A percentile compares a stretch with the other conserved stretches of the same genome.
Evolutionary conservation across 1,140 invertebrate genomes (phyloP).

Genomic region (Heterodera carotae): DNA sequence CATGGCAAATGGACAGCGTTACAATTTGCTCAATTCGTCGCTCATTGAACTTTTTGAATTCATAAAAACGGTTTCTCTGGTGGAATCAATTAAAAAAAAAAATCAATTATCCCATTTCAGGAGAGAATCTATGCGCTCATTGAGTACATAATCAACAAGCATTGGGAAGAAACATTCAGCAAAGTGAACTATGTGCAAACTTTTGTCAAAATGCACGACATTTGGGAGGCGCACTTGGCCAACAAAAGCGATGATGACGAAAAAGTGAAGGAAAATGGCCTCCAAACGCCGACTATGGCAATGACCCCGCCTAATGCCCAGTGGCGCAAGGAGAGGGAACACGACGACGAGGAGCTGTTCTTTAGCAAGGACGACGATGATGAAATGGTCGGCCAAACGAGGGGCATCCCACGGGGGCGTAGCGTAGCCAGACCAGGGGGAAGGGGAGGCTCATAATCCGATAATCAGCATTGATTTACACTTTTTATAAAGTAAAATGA

Average conservation of each 20-base stretch:
- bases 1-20: constrained; percentile 89
- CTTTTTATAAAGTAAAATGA: too few relatives aligned
- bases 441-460: too few relatives aligned
- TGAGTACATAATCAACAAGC: constrained; percentile 54
- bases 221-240: constrained; percentile 15
- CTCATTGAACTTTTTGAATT: constrained; percentile 99
- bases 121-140: constrained; percentile 56
- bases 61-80: constrained; percentile 70
- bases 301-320: constrained; percentile 32
- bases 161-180: constrained; percentile 44
- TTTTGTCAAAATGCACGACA: constrained; percentile 50
- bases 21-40: constrained; percentile 97
- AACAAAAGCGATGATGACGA: constrained; percentile 8
- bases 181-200: constrained; percentile 58
- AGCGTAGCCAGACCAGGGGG: too few relatives aligned
- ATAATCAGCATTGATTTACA: too few relatives aligned
- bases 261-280: constrained; percentile 15
- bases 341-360: constrained; percentile 57
- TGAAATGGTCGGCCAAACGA: constrained; percentile 24
- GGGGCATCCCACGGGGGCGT: too few relatives aligned
- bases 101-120: constrained; percentile 46
- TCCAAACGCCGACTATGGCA: neutral
- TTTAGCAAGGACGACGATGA: constrained; percentile 56
- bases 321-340: constrained; percentile 54
- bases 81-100: neutral